Conservation (phyloP, 2,113 vertebrate genomes). For the Pelecanoides urinatrix region DNA sequence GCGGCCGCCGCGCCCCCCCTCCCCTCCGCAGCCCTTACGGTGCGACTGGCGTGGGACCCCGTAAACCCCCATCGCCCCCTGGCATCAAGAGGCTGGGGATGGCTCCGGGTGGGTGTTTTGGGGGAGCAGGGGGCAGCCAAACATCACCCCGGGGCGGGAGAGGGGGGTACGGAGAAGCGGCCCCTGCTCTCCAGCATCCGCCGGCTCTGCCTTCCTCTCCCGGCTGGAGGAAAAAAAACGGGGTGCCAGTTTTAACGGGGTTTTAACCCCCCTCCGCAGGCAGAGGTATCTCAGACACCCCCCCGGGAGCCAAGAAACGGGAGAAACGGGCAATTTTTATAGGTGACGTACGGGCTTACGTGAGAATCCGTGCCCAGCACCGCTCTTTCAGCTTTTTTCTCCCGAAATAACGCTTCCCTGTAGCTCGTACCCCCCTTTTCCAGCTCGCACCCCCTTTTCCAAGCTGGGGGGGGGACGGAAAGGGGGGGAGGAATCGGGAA, state of each 20-base stretch:
- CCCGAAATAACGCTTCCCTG: conserved; percentile 47
- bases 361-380: conserved; percentile 55
- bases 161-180: neutral
- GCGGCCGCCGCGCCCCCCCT: neutral
- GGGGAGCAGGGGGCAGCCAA: neutral
- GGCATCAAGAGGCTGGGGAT: neutral
- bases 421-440: neutral
- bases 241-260: neutral
- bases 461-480: neutral
- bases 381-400: conserved; percentile 38
- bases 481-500: neutral
- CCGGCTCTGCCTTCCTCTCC: neutral
- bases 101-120: neutral
- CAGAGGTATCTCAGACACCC: neutral
- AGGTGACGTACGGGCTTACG: conserved; percentile 70
- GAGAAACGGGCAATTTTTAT: conserved; percentile 48
- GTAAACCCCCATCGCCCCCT: neutral
- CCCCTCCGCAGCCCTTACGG: neutral
- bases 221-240: neutral
- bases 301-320: neutral
- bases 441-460: neutral
- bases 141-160: neutral
- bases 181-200: neutral
- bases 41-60: neutral
- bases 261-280: neutral